These are phyloP conservation scores for Sylvia borin DNA, from an alignment of 2,797 vertebrate species.

Conservation along the genomic window DNA sequence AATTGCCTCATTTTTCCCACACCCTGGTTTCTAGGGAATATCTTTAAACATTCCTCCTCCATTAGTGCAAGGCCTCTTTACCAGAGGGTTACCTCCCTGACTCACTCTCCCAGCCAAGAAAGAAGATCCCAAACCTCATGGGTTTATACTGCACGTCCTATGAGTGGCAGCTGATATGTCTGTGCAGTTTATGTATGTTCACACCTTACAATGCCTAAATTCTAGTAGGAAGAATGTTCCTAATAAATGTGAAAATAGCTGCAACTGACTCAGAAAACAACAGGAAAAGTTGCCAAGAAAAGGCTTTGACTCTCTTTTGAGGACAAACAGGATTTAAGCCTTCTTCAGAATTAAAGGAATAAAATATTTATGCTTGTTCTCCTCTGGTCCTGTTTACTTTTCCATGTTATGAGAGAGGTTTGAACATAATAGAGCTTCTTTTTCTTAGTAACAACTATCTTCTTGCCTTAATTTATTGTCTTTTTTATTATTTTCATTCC, in stretches of 20 bases:
- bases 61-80: neutral
- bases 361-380: neutral
- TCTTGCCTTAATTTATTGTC: neutral
- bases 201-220: conserved; percentile 53
- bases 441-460: neutral
- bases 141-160: neutral
- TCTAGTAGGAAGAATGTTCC: conserved; percentile 65
- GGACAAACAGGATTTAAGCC: neutral
- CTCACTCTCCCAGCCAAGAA: neutral
- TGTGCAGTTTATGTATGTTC: conserved; percentile 36
- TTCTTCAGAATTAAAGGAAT: neutral
- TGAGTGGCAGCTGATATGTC: neutral
- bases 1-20: conserved; percentile 47
- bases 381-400: neutral
- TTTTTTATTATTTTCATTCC: neutral
- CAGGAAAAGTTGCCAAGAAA: conserved; percentile 45
- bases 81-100: neutral
- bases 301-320: neutral
- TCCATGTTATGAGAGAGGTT: neutral
- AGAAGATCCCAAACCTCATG: neutral
- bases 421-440: neutral
- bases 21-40: neutral
- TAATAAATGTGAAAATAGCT: conserved; percentile 60
- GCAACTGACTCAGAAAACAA: conserved; percentile 64
- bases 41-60: neutral